phyloP scores from a whole-genome alignment of 1,140 invertebrate species.

The Drosophila busckii region DNA sequence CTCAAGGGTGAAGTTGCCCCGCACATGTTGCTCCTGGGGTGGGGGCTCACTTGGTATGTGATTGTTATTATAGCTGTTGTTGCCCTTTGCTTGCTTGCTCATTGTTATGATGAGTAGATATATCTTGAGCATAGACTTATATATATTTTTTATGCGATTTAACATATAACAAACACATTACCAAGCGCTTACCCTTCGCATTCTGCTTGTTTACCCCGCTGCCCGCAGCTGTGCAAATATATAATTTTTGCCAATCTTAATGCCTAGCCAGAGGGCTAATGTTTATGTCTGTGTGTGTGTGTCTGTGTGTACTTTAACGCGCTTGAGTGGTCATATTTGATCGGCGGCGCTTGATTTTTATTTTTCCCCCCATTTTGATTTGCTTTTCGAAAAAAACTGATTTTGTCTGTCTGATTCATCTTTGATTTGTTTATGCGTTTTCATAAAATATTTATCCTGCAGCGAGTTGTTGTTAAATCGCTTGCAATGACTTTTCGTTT shows the following conservation, averaged over 20 bases:
- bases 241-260: conserved; percentile 57
- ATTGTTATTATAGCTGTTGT: conserved; percentile 27
- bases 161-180: conserved; percentile 76
- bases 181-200: conserved; percentile 18
- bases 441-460: conserved; percentile 76
- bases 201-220: neutral
- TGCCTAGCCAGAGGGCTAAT: conserved; percentile 59
- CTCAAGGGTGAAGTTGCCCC: conserved; percentile 1
- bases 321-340: conserved; percentile 76
- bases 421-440: conserved; percentile 77
- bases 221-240: conserved; percentile 60
- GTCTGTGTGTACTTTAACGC: conserved; percentile 42
- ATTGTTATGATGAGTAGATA: conserved; percentile 60
- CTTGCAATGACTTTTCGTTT: conserved; percentile 72
- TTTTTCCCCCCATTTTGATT: conserved; percentile 19
- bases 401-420: conserved; percentile 72
- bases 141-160: conserved; percentile 72
- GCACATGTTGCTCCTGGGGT: conserved; percentile 49
- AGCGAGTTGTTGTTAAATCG: conserved; percentile 75
- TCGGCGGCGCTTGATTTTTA: conserved; percentile 55
- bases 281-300: conserved; percentile 26
- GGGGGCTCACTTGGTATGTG: neutral
- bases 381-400: conserved; percentile 45
- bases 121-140: conserved; percentile 29
- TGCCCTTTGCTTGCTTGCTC: conserved; percentile 32